phyloP scores from a whole-genome alignment of 2,797 vertebrate species.

The Cirrhinus mrigala region DNA sequence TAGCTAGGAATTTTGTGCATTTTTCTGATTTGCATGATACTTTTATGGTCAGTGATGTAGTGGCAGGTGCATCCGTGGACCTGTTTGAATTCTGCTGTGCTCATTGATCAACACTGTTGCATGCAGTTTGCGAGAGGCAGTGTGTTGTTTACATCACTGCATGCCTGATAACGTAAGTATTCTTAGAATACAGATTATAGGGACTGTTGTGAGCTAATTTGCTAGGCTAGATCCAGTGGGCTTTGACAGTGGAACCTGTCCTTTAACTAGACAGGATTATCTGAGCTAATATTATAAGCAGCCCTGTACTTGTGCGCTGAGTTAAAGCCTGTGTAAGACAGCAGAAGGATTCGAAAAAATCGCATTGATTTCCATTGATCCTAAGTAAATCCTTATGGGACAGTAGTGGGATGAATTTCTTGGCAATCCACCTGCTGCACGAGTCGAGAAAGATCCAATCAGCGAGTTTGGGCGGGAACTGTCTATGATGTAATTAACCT shows the following conservation, averaged over 20 bases:
- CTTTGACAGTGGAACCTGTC: neutral
- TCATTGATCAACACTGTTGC: conserved; percentile 18
- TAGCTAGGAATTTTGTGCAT: neutral
- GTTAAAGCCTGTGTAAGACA: neutral
- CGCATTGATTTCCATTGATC: conserved; percentile 20
- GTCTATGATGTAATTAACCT: conserved; percentile 16
- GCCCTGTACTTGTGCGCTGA: neutral
- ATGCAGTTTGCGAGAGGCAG: neutral
- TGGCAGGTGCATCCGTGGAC: conserved; percentile 49
- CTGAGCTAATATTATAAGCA: neutral
- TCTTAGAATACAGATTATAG: neutral
- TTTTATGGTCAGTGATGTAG: conserved; percentile 35
- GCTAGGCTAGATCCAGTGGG: conserved; percentile 32
- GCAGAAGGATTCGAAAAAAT: neutral
- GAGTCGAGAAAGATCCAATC: conserved; percentile 48
- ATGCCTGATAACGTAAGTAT: neutral
- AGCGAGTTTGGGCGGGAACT: conserved; percentile 48
- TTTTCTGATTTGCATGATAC: conserved; percentile 10
- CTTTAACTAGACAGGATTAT: conserved; percentile 9
- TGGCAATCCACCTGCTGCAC: conserved; percentile 49
- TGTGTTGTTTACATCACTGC: conserved; percentile 11
- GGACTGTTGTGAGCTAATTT: conserved; percentile 19
- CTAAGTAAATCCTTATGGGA: conserved; percentile 17
- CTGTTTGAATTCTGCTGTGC: conserved; percentile 54
- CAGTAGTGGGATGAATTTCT: conserved; percentile 32